Conservation (phyloP, 2,888 invertebrate genomes). For the Clostera curtula region DNA sequence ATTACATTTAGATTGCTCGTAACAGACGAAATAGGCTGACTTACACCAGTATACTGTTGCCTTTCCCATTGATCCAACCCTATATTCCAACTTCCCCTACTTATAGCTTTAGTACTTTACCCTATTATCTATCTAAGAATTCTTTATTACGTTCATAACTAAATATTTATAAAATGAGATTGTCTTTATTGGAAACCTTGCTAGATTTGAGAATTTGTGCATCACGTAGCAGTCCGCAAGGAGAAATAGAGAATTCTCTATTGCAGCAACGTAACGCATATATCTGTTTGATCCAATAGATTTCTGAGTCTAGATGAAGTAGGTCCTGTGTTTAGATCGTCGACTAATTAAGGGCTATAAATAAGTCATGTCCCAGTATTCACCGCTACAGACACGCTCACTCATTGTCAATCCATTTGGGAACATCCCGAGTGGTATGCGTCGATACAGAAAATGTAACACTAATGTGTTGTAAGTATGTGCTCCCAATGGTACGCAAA, state of each 20-base stretch:
- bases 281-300: constrained; percentile 48
- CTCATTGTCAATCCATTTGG: constrained; percentile 58
- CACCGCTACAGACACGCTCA: constrained; percentile 35
- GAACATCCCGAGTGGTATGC: constrained; percentile 46
- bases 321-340: constrained; percentile 59
- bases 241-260: constrained; percentile 17
- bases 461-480: constrained; percentile 70
- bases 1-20: constrained; percentile 21
- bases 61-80: constrained; percentile 43
- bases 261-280: constrained; percentile 41
- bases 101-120: constrained; percentile 70
- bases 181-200: constrained; percentile 42
- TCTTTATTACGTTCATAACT: constrained; percentile 45
- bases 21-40: constrained; percentile 14
- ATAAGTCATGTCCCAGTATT: constrained; percentile 27
- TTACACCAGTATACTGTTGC: constrained; percentile 23
- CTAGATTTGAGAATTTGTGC: constrained; percentile 51
- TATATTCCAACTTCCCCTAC: constrained; percentile 57
- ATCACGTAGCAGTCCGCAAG: constrained; percentile 45
- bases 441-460: constrained; percentile 48
- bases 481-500: constrained; percentile 57
- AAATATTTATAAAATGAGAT: constrained; percentile 42
- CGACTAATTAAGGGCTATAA: constrained; percentile 33
- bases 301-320: constrained; percentile 54
- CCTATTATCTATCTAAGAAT: constrained; percentile 52